Base-by-base conservation (phyloP, 2,113 vertebrate species). In the Hassar affinis region DNA sequence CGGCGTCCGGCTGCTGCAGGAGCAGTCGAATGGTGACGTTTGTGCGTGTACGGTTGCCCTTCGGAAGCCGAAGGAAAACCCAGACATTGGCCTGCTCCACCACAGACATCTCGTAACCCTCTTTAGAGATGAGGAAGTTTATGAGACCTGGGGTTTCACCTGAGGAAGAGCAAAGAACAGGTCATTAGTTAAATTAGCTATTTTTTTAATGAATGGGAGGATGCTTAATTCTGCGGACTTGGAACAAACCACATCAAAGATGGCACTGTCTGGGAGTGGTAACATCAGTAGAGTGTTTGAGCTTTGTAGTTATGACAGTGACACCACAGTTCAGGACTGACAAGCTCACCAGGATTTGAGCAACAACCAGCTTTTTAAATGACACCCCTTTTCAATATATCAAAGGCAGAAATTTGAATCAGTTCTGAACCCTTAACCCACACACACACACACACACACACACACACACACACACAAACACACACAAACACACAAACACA, bases 11-110 rank as follows among this genome's bases (percentile, higher is more conserved):
- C 56, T 90, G 93, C 81, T 95, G 95, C 89, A 97, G 96, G 87
- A 95, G 93, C 25, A 99, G 93, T 6, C 91, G 94, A 83, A 99
- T 96, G 86, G 94, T 95, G 84, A 98, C 94, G 91, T 95, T 97
- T 88, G 96, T 94, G 45, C 96, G 93, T 87, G 95, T 98, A 80
- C 96, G 95, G 89, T 97, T 98, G 85, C 95, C 93, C 91, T 98
- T 99, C 15, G 96, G 94, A 86, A 99, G 90, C 85, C 97, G 96
- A 4, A 99, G 93, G 87, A 99, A 99, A 81, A 99, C 94, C 98
- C 98, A 99, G 74, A 98, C 92, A 86, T 98, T 96, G 18, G 98
- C 97, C 56, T 96, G 96, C 71, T 96, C 96, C 91, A 99, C 96
- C 87, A 97, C 91, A 0, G 96, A 96, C 30, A 96, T 91, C 47